Evolutionary conservation across 1,140 invertebrate species (phyloP), one percentile per base, ranked within the genome.

Genomic region (Trachymyrmex cornetzi): DNA sequence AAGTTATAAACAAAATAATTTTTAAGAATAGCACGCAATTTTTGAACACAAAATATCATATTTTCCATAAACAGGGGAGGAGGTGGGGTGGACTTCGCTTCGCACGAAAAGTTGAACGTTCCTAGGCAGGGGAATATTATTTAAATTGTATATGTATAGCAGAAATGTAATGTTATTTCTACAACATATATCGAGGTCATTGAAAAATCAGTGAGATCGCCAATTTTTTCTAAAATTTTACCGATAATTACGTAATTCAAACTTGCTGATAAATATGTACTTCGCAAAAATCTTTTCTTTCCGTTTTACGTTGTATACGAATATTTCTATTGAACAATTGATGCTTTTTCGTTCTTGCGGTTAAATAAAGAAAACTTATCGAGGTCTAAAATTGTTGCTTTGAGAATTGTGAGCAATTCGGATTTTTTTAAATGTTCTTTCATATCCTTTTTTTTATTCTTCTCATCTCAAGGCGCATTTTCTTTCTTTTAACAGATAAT

Each of bases 401-500:
- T 4, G 11, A 38, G 5, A 11, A 63, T 4, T 19, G 44, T 50
- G 16, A 55, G 11, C 5, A 30, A 71, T 27, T 57, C 50, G 24
- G 22, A 30, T 24, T 38, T 27, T 64, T 67, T 53, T 19, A 7
- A 7, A 53, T 50, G 2, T 34, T 44, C 3, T 30, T 14, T 5
- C 6, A 34, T 30, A 9, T 63, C 19, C 19, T 14, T 38, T 11
- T 53, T 48, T 64, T 57, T 11, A 0, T 34, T 81, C 22, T 38
- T 50, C 22, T 22, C 53, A 50, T 59, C 34, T 72, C 50, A 30
- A 59, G 7, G 11, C 22, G 34, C 16, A 71, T 22, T 81, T 71
- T 24, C 67, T 72, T 22, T 30, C 53, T 82, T 71, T 82, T 72
- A 72, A 59, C 34, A 19, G 34, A 44, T 59, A 82, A 72, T 53